These are phyloP conservation scores for Netelia virgata DNA, from an alignment of 2,888 invertebrate species.

Conservation along the genomic window DNA sequence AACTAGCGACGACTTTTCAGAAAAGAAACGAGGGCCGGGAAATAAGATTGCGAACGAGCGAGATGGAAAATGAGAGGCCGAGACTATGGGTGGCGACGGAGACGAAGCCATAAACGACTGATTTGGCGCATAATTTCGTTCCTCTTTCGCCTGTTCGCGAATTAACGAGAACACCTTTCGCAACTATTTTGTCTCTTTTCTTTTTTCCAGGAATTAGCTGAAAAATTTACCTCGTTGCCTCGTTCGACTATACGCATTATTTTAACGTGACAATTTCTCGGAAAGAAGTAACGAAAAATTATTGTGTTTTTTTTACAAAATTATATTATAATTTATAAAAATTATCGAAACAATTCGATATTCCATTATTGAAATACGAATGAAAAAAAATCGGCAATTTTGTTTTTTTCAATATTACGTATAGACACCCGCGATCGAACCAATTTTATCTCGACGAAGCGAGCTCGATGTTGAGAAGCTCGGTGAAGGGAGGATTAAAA, in stretches of 20 bases:
- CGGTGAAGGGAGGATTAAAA: neutral
- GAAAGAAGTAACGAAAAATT: too few species aligned
- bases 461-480: neutral
- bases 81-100: neutral
- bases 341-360: neutral
- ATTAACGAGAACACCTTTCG: slow-evolving; percentile 40
- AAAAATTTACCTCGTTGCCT: neutral
- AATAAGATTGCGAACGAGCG: slow-evolving; percentile 35
- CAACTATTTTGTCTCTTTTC: neutral
- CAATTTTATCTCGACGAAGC: neutral
- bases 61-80: slow-evolving; percentile 27
- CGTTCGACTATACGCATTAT: neutral
- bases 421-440: neutral
- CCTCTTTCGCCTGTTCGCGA: slow-evolving; percentile 9
- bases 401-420: neutral
- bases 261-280: neutral
- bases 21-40: slow-evolving; percentile 32
- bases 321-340: too few species aligned
- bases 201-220: neutral
- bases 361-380: neutral
- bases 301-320: too few species aligned
- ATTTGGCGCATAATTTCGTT: slow-evolving; percentile 53
- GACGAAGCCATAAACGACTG: slow-evolving; percentile 17
- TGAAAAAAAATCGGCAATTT: neutral
- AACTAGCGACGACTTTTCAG: slow-evolving; percentile 58